Base-by-base conservation (phyloP, 2,888 invertebrate species). In the Meghimatium bilineatum region DNA sequence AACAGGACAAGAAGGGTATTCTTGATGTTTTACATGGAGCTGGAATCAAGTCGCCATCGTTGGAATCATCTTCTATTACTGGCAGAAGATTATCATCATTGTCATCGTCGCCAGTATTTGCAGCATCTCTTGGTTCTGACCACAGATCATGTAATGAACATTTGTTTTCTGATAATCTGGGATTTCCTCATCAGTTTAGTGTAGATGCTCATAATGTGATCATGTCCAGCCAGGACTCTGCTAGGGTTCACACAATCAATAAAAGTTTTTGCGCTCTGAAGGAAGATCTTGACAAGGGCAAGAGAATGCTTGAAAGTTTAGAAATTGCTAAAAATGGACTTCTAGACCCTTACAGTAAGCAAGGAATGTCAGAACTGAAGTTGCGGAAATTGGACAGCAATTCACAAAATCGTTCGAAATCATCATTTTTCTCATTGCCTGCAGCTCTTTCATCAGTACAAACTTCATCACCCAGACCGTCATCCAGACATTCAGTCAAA, bases 321-420 rank as follows among this genome's bases (percentile, higher is more conserved):
- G 84, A 84, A 38, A n/a, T 84, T 10, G 76, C 77, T 71, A 83
- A 74, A 20, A 84, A 81, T 69, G 80, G 80, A 56, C n/a, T 76
- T 6, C 5, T 80, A 52, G 84, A 84, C 29, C 80, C 84, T 26
- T 80, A 84, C 36, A 49, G 80, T 29, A 84, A 84, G 29, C 12
- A 49, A 60, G 71, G 71, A 20, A 29, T 56, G 23, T 71, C 69
- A 36, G 83, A 83, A 29, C 14, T 49, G 0, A 77, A 71, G 34
- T 72, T 72, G 5, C 52, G 72, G n/a, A 83, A 83, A 79, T 23
- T 72, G 26, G 83, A 83, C 26, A 34, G 36, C 72, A 71, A 83
- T 34, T 69, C 72, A 0, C 78, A 83, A 26, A 72, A 44, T 52
- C 83, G 78, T 44, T 56, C 71, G 3, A 83, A 78, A 49, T 77